Evolutionary conservation across 1,140 invertebrate species (phyloP), one percentile per base, ranked within the genome.

Genomic region (Cotesia typhae): DNA sequence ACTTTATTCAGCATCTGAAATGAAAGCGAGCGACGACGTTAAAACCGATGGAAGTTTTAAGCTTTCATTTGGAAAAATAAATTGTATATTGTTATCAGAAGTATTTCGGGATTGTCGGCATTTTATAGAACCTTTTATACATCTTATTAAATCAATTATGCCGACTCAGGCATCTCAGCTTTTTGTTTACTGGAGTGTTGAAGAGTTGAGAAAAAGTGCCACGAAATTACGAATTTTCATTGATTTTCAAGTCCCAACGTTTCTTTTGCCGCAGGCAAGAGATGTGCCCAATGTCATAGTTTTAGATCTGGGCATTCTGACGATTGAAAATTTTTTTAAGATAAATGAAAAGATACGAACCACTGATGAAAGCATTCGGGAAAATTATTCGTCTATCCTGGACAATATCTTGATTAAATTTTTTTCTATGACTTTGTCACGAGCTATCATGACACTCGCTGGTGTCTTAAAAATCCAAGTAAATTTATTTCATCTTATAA

Each of bases 301-400:
- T 57, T 84, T 95, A 14, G 92, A 94, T 82, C 90, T 94, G 81
- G 92, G 92, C 70, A 90, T 93, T 78, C 82, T 96, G 7, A 89
- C 88, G 4, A 89, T 95, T 20, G 92, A 94, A 79, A 96, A 95
- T 79, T 93, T 94, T 84, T 94, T 95, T 85, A 93, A 93, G 79
- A 90, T 91, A 72, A 85, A 84, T 80, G 84, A 80, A 82, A 75
- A 82, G 72, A 73, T 67, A 9, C 37, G 60, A 80, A 70, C 74
- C 77, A 41, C 80, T n/a, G 79, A 79, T 20, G 35, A 65, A 20
- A 60, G 65, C 17, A 77, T 41, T 47, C 75, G 75, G 36, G 73
- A 69, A 4, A 76, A 74, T 77, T 74, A 76, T 37, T 71, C 78
- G 70, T 74, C 89, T 83, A 72, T 82, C 12, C 88, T 93, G 12